Base-by-base conservation (phyloP, 1,140 invertebrate species). In the Episyrphus balteatus region DNA sequence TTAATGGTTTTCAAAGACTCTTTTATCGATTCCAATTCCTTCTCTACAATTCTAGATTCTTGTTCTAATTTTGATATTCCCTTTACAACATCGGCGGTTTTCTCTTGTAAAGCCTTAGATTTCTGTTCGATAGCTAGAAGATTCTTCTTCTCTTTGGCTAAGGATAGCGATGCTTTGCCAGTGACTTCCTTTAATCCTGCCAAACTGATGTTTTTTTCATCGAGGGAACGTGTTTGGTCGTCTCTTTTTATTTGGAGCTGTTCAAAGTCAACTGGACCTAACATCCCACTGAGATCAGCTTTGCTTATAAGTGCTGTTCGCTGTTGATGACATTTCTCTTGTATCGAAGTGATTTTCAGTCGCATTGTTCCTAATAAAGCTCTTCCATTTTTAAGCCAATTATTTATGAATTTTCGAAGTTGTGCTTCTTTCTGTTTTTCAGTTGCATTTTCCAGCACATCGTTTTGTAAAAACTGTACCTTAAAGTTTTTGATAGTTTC, bases 261-360 rank as follows among this genome's bases (percentile, higher is more conserved):
- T 41, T 74, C 60, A 45, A 73, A 75, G 45, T 75, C 73, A 15
- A 75, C 56, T 0, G 61, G 56, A 26, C 60, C 69, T 10, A 75
- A 48, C 31, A 59, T 57, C 18, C 68, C 69, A 9, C 71, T 73
- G 9, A 73, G 45, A 52, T 71, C 63, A 1, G 61, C 55, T 21
- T 66, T 66, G 2, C 56, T 66, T 12, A 62, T 57, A 3, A 66
- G 34, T 50, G 62, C 57, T 0, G 50, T 58, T 10, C 62, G 61
- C 46, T 59, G 54, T 31, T 62, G 57, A 37, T 62, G 57, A 14
- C 59, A 66, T 1, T 55, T 60, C 37, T 66, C 60, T 44, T 66
- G 56, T 21, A 66, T 42, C 9, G 63, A 52, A 0, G 61, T 60
- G 15, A 59, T 64, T 8, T 58, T 58, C 19, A 66, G 10, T n/a